A percentile compares a stretch with the other conserved stretches of the same genome.
phyloP scores from a whole-genome alignment of 2,797 vertebrate genomes.

The Streptopelia turtur region DNA sequence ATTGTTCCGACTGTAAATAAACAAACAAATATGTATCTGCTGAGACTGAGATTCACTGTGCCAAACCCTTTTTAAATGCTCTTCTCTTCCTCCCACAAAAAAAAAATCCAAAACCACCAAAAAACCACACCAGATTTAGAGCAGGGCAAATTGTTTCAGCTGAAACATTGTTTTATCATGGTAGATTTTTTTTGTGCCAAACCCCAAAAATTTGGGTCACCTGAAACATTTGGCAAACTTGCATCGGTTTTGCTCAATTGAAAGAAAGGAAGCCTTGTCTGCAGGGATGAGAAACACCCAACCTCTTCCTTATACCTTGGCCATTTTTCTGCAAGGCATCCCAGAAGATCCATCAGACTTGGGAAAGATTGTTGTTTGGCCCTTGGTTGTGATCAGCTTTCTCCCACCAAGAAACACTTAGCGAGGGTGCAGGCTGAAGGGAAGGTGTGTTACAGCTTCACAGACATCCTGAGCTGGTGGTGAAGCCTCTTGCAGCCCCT shows the following conservation, averaged over 20 bases:
- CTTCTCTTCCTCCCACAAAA: neutral
- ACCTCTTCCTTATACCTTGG: neutral
- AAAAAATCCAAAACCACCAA: neutral
- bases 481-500: neutral
- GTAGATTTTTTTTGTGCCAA: neutral
- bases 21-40: slow-evolving; percentile 43
- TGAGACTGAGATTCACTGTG: neutral
- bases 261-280: neutral
- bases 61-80: slow-evolving; percentile 28
- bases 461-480: neutral
- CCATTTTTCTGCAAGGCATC: neutral
- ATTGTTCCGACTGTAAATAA: slow-evolving; percentile 41
- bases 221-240: neutral
- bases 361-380: neutral
- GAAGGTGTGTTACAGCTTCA: neutral
- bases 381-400: neutral
- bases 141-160: neutral
- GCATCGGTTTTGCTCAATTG: neutral
- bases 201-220: neutral
- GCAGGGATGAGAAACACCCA: neutral
- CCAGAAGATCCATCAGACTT: neutral
- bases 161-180: neutral
- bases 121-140: neutral
- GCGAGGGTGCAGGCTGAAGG: fast-evolving
- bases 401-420: neutral